Evolutionary conservation across 2,888 invertebrate genomes (phyloP).

Genomic region (Lamellibrachia columna): DNA sequence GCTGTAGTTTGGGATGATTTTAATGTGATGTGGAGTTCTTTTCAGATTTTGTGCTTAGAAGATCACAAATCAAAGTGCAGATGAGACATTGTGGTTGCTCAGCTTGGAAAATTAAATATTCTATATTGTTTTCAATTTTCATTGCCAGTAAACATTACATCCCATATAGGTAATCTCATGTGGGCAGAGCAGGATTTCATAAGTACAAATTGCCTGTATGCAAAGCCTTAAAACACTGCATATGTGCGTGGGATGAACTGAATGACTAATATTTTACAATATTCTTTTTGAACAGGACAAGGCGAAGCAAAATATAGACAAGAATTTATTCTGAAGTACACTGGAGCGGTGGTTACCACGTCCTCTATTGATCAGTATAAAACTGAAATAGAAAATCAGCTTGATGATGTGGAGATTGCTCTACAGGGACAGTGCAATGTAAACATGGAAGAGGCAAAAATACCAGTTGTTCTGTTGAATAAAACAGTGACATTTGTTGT

Average conservation of each 20-base stretch:
- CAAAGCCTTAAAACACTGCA: not conserved
- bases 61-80: no score
- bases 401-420: not conserved
- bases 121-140: no score
- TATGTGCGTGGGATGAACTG: no score
- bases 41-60: no score
- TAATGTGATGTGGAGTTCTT: no score
- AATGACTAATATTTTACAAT: no score
- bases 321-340: not conserved
- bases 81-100: no score
- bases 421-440: not conserved
- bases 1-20: no score
- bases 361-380: not conserved
- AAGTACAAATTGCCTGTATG: not conserved
- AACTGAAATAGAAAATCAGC: not conserved
- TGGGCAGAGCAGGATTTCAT: no score
- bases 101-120: no score
- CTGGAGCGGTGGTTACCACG: not conserved
- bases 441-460: rapidly evolving
- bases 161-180: no score
- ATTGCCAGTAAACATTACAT: no score
- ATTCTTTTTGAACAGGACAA: not conserved
- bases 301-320: not conserved
- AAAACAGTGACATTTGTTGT: not conserved
- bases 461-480: not conserved